Base-by-base conservation (phyloP, 2,113 vertebrate genomes). In the Stictonetta naevosa region DNA sequence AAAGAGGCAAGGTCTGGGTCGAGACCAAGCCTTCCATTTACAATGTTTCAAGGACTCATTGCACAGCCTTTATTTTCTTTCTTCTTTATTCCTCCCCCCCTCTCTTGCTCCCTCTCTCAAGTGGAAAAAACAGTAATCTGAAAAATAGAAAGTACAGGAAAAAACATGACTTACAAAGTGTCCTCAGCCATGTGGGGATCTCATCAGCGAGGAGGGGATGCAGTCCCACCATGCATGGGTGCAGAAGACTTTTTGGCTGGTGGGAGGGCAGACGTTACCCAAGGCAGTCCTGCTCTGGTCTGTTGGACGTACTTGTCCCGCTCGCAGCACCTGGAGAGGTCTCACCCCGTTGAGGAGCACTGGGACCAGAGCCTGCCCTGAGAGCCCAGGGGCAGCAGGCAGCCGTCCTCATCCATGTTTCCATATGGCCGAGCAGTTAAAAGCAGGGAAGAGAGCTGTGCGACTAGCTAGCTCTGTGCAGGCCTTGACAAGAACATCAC, bases 401-500 rank as follows among this genome's bases (percentile, higher is more conserved):
- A 50, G 59, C 72, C 87, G 46, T 80, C 75, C 52, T 74, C 78
- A 74, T 64, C 60, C 89, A 23, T 72, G 62, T 86, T 71, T 93
- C 86, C 58, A 20, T 53, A 46, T 28, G 55, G 77, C 83, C 81
- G 81, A 13, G 9, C 66, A 63, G 79, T 78, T 88, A 56, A 38
- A 92, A 94, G 79, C 2, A 81, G 64, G 59, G 20, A 66, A 74
- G 83, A 81, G 29, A 21, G n/a, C 22, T 15, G 38, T 67, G 56
- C 42, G 76, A 81, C 55, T 83, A 76, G 80, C 38, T 82, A 91
- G 26, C 52, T 83, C 91, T 62, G 48, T 84, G 77, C 82, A 96
- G 90, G 83, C 66, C 78, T 92, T 95, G 79, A 92, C 86, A 95
- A 73, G 91, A 94, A 76, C 62, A 59, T 64, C 66, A 76, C 44